phyloP scores from a whole-genome alignment of 2,797 vertebrate species.

The Eleutherodactylus coqui region DNA sequence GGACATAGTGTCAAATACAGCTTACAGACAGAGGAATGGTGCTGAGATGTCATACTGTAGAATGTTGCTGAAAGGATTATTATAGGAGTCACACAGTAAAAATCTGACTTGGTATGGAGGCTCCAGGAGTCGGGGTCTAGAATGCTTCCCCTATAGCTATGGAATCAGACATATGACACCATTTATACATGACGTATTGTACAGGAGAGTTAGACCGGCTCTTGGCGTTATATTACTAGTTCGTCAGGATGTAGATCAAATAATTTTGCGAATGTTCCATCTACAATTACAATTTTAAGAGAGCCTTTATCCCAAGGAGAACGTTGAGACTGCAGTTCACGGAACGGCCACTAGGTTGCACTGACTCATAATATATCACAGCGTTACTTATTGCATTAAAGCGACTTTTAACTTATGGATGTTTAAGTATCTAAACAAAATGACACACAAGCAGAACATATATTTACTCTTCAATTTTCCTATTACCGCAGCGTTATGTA shows the following conservation, averaged over 20 bases:
- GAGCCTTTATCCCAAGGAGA: neutral
- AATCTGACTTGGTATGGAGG: too few species aligned
- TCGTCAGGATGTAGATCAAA: neutral
- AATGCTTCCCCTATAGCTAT: too few species aligned
- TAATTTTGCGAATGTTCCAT: neutral
- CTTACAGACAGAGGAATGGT: too few species aligned
- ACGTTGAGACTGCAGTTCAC: constrained; percentile 64
- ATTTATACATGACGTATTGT: neutral
- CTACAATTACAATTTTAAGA: neutral
- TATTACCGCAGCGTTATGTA: constrained; percentile 18
- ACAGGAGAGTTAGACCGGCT: neutral
- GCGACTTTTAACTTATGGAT: constrained; percentile 7
- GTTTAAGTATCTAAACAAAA: constrained; percentile 30
- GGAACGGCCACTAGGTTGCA: constrained; percentile 69
- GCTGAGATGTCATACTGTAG: too few species aligned
- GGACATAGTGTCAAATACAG: too few species aligned
- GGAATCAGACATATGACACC: neutral
- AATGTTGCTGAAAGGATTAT: too few species aligned
- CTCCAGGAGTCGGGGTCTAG: too few species aligned
- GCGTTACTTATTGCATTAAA: neutral
- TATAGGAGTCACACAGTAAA: too few species aligned
- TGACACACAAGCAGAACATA: constrained; percentile 11
- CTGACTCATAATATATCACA: constrained; percentile 69
- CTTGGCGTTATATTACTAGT: neutral
- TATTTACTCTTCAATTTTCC: constrained; percentile 27